Percentiles rank a stretch among this genome's conserved stretches.
Evolutionary conservation across 2,797 vertebrate genomes (phyloP).

Genomic region (Denticeps clupeoides): DNA sequence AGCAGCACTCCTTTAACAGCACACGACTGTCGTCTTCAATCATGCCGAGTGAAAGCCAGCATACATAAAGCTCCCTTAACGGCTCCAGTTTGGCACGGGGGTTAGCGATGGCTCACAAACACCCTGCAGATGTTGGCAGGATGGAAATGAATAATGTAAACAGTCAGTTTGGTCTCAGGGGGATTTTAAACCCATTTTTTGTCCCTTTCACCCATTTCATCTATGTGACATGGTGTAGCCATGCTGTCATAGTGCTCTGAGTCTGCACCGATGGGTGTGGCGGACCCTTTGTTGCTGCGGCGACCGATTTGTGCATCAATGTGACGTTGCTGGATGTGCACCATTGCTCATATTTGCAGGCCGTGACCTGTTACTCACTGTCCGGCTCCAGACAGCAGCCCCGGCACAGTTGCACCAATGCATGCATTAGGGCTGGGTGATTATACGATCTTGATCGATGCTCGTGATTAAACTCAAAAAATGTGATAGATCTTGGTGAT

Average conservation of each 20-base stretch:
- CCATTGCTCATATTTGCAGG: conserved; percentile 7
- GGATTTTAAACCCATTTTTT: too few relatives aligned
- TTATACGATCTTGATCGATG: too few relatives aligned
- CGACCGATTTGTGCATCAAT: conserved; percentile 16
- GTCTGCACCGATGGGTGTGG: conserved; percentile 17
- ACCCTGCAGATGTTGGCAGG: not conserved
- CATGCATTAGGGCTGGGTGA: too few relatives aligned
- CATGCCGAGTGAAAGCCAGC: too few relatives aligned
- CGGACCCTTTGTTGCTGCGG: conserved; percentile 20
- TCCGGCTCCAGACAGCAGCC: conserved; percentile 3
- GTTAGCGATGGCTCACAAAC: not conserved
- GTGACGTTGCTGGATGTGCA: conserved; percentile 19
- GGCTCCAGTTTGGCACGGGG: not conserved
- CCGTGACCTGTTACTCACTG: conserved; percentile 1
- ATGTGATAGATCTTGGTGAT: too few relatives aligned
- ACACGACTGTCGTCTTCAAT: not conserved
- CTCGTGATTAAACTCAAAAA: too few relatives aligned
- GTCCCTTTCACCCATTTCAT: too few relatives aligned
- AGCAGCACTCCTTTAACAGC: too few relatives aligned
- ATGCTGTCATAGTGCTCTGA: conserved; percentile 5
- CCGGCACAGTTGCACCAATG: too few relatives aligned
- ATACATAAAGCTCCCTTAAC: not conserved
- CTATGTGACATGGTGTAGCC: too few relatives aligned
- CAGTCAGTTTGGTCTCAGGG: too few relatives aligned
- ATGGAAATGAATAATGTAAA: not conserved